Evolutionary conservation across 2,888 invertebrate species (phyloP).

Genomic region (Cyrtodaria siliqua): DNA sequence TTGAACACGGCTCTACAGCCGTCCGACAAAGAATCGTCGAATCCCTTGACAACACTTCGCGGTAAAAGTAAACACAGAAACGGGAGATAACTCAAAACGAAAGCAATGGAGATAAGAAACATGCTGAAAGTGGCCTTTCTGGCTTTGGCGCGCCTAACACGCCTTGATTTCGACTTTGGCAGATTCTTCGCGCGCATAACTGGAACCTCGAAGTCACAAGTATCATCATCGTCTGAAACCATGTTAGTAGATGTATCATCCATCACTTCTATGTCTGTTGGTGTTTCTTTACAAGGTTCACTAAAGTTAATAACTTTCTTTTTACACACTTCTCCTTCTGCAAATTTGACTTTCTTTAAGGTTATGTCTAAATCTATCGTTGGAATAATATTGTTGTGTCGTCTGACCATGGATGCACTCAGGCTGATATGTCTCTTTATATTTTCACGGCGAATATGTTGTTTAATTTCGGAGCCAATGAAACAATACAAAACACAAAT

Average conservation of each 20-base stretch:
- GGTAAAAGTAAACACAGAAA: constrained; percentile 59
- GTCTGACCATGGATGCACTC: constrained; percentile 49
- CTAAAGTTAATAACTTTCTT: constrained; percentile 4
- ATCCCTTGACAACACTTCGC: constrained; percentile 37
- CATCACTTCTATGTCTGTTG: not conserved
- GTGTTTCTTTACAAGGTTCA: not conserved
- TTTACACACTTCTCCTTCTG: not conserved
- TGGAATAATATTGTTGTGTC: constrained; percentile 4
- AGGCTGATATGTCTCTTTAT: constrained; percentile 45
- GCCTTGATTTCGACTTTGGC: constrained; percentile 27
- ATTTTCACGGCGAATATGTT: constrained; percentile 43
- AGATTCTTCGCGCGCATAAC: not conserved
- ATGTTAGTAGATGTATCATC: constrained; percentile 16
- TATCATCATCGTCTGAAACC: constrained; percentile 28
- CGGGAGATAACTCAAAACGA: constrained; percentile 65
- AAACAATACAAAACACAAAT: constrained; percentile 60
- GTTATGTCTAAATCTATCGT: not conserved
- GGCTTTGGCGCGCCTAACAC: constrained; percentile 50
- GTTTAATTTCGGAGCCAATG: constrained; percentile 51
- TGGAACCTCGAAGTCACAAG: constrained; percentile 18
- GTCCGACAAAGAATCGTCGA: constrained; percentile 52
- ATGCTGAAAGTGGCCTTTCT: constrained; percentile 68
- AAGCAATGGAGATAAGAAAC: constrained; percentile 66
- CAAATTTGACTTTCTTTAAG: constrained; percentile 2
- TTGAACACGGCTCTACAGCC: constrained; percentile 52